phyloP scores from a whole-genome alignment of 2,113 vertebrate genomes.

The Leptodactylus fuscus region DNA sequence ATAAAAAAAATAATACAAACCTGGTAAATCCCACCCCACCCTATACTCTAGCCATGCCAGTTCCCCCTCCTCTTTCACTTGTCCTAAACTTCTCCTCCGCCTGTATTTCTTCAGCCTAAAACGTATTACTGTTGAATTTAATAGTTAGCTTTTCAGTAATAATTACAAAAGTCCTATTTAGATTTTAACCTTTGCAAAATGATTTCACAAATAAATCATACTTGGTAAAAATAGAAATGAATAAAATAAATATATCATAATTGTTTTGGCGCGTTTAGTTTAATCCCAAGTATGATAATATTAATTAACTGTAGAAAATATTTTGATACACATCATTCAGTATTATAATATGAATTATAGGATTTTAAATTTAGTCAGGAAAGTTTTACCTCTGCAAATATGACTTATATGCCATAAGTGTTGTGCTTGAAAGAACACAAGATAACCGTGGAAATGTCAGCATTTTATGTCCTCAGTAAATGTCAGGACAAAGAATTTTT shows the following conservation, averaged over 20 bases:
- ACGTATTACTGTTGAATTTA: too few species aligned
- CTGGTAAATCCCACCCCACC: too few species aligned
- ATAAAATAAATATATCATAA: not conserved
- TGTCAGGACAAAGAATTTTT: conserved; percentile 58
- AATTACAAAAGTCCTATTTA: not conserved
- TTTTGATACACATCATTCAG: not conserved
- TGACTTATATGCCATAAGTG: conserved; percentile 55
- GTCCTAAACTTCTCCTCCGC: too few species aligned
- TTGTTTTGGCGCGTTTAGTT: not conserved
- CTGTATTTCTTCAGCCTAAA: too few species aligned
- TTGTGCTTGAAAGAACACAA: conserved; percentile 55
- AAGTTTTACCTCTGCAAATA: conserved; percentile 48
- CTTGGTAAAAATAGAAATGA: not conserved
- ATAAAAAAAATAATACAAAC: too few species aligned
- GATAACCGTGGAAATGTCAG: conserved; percentile 55
- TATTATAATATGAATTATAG: not conserved
- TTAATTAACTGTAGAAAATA: not conserved
- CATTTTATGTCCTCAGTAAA: conserved; percentile 55
- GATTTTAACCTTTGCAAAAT: not conserved
- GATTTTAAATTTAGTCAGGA: conserved; percentile 31
- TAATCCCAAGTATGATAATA: not conserved
- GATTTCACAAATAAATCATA: not conserved
- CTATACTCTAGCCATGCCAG: too few species aligned
- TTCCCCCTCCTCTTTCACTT: too few species aligned
- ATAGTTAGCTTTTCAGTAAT: too few species aligned